Evolutionary conservation across 2,113 vertebrate genomes (phyloP), one percentile per base, ranked within the genome.

Genomic region (Centrocercus urophasianus): DNA sequence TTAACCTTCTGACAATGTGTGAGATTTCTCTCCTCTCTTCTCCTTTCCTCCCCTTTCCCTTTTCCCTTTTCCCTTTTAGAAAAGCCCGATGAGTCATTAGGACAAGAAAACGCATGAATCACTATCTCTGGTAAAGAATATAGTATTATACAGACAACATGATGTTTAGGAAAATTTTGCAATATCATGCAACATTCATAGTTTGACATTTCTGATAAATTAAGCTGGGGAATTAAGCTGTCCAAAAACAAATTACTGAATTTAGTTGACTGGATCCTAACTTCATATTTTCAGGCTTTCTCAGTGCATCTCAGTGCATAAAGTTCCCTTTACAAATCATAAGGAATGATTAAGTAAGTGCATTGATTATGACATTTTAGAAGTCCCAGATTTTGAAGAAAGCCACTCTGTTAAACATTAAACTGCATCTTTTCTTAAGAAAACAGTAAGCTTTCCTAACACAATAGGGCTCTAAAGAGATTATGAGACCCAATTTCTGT

Each of bases 401-500:
- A 72, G 63, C 4, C 0, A 0, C 43, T 85, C 6, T 63, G 9
- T 59, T 63, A 17, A 1, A 24, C 1, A 2, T 42, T 70, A 25
- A 88, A 45, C 54, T 64, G 22, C 5, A 65, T 25, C 1, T 50
- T 76, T 63, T 52, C 27, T 60, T 74, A 71, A 48, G 38, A 67
- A 42, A 8, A 50, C 3, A 13, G 27, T 8, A 7, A 38, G 7
- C 16, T 81, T 48, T 93, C 76, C 42, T 50, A 19, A n/a, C 12
- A 10, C 65, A 13, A 27, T 12, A 66, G 7, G 36, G 61, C 30
- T 59, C 7, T 45, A 6, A 74, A 75, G 34, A 57, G 22, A 30
- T 84, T 89, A 25, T 72, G 52, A 82, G 86, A 20, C n/a, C n/a
- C 19, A 19, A 43, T 18, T 45, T 17, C 25, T 60, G 48, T 30